Evolutionary conservation across 2,113 vertebrate species (phyloP).

Genomic region (Dipodomys stephensi): DNA sequence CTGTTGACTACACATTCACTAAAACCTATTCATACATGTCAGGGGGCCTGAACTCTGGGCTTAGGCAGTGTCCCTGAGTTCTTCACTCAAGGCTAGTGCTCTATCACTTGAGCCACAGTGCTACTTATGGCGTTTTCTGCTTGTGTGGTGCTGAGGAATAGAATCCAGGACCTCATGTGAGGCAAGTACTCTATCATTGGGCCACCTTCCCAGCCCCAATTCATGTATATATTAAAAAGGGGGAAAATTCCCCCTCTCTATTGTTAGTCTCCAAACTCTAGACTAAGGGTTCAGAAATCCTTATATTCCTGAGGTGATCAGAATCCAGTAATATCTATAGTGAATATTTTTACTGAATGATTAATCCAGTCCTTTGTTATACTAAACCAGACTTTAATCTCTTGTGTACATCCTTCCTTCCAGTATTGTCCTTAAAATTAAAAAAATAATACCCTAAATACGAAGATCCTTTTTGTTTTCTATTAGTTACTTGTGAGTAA

Average conservation of each 20-base stretch:
- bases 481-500: constrained; percentile 56
- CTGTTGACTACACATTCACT: constrained; percentile 21
- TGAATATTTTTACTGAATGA: constrained; percentile 57
- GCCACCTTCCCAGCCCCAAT: too few relatives aligned
- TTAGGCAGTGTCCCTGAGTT: too few relatives aligned
- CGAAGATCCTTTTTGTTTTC: constrained; percentile 16
- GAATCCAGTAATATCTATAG: constrained; percentile 15
- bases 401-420: constrained; percentile 38
- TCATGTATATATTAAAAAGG: not conserved
- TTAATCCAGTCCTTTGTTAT: constrained; percentile 3
- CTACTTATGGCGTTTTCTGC: too few relatives aligned
- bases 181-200: too few relatives aligned
- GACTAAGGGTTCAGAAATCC: constrained; percentile 46
- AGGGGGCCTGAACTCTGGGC: too few relatives aligned
- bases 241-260: constrained; percentile 22
- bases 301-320: constrained; percentile 27
- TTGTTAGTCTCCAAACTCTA: constrained; percentile 14
- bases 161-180: too few relatives aligned
- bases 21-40: not conserved
- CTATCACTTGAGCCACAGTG: too few relatives aligned
- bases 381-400: constrained; percentile 6
- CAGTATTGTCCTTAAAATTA: not conserved
- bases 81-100: too few relatives aligned
- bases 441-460: constrained; percentile 20
- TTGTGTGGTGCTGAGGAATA: too few relatives aligned